These are phyloP conservation scores for Microctenopoma lineatum DNA, from an alignment of 2,797 vertebrate genomes.

Conservation along the genomic window DNA sequence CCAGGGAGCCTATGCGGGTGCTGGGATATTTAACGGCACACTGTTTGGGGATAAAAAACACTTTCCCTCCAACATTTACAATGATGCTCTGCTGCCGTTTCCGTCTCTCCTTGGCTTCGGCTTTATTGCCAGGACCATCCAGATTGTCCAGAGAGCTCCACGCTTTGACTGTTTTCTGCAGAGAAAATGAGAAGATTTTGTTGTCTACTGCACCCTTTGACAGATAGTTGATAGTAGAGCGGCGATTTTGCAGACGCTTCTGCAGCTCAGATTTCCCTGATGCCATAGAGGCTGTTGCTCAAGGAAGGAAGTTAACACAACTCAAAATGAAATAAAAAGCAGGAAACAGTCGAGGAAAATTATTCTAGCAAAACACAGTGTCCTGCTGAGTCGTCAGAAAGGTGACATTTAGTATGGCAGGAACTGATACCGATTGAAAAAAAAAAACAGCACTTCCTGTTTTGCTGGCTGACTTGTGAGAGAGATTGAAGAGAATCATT, in stretches of 20 bases:
- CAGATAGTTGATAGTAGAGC: slow-evolving; percentile 73
- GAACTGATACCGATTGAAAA: background rate
- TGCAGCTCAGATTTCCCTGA: slow-evolving; percentile 51
- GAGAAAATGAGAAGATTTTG: slow-evolving; percentile 76
- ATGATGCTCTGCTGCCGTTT: slow-evolving; percentile 66
- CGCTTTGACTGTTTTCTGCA: slow-evolving; percentile 81
- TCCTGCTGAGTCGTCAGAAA: slow-evolving; percentile 24
- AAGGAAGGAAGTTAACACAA: slow-evolving; percentile 28
- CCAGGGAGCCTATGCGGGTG: slow-evolving; percentile 85
- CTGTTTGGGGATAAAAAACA: slow-evolving; percentile 82
- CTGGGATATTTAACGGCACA: slow-evolving; percentile 79
- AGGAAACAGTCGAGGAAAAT: slow-evolving; percentile 40
- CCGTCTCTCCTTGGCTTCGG: slow-evolving; percentile 18
- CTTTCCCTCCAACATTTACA: slow-evolving; percentile 86
- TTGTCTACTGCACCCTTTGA: slow-evolving; percentile 50
- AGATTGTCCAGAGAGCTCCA: slow-evolving; percentile 85
- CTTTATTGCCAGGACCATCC: slow-evolving; percentile 38
- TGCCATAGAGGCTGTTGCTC: slow-evolving; percentile 55
- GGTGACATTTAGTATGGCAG: background rate
- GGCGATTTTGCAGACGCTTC: slow-evolving; percentile 56
- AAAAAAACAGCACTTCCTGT: slow-evolving; percentile 30
- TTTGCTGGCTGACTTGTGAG: slow-evolving; percentile 5
- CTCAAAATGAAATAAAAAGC: background rate
- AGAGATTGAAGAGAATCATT: background rate
- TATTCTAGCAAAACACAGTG: background rate